Evolutionary conservation across 2,888 invertebrate genomes (phyloP).

Genomic region (Chloroclysta siterata): DNA sequence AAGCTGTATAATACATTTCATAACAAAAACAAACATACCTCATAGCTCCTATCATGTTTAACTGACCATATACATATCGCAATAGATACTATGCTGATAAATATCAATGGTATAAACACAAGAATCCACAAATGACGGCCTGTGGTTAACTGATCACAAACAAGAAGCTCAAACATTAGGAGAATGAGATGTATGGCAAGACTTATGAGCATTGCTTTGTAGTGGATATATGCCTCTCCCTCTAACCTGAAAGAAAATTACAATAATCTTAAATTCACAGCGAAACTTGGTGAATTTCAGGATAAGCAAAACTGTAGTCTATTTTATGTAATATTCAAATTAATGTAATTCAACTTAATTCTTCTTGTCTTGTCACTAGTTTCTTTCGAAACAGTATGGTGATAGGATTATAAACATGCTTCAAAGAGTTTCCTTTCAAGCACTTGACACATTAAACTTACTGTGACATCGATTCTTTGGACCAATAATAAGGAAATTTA

Average conservation of each 20-base stretch:
- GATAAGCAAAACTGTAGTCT: no score
- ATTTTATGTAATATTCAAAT: no score
- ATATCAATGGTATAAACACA: conserved; percentile 97
- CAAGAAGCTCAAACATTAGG: conserved; percentile 97
- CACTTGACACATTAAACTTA: no score
- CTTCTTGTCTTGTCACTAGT: no score
- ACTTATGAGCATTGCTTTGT: conserved; percentile 98
- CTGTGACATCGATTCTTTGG: no score
- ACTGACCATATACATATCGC: conserved; percentile 99
- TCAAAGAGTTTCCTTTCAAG: no score
- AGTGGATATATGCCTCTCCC: conserved; percentile 98
- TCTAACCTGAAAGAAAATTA: conserved; percentile 88
- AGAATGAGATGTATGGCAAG: conserved; percentile 96
- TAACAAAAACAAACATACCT: conserved; percentile 81
- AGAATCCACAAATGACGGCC: conserved; percentile 94
- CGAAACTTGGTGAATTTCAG: neutral
- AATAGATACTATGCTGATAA: conserved; percentile 98
- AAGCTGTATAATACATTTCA: no score
- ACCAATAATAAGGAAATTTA: no score
- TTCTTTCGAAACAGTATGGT: no score
- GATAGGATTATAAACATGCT: no score
- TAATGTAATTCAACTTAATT: no score
- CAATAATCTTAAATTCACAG: neutral
- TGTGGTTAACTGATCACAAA: conserved; percentile 97
- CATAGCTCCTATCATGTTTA: conserved; percentile 98